These are phyloP conservation scores for Pygoscelis antarcticus DNA, from an alignment of 2,113 vertebrate genomes.

Conservation along the genomic window DNA sequence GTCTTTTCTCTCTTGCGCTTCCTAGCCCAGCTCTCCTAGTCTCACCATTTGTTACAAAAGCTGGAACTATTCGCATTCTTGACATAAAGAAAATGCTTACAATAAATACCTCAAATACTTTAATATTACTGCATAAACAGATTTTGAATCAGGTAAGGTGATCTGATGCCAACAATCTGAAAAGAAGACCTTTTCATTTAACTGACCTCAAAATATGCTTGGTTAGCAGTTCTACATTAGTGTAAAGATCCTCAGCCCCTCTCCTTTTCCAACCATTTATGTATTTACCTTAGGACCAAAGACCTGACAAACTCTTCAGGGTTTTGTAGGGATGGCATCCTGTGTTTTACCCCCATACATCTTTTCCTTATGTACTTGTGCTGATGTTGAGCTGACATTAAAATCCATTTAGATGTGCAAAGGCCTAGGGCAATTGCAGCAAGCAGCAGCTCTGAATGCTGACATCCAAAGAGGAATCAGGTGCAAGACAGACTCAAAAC, in stretches of 20 bases:
- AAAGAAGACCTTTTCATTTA: neutral
- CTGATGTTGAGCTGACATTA: neutral
- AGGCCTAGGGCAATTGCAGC: neutral
- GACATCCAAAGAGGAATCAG: neutral
- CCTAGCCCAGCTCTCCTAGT: neutral
- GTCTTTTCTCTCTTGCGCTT: neutral
- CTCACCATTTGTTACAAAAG: neutral
- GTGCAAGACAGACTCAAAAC: neutral
- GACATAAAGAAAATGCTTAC: neutral
- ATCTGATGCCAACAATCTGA: neutral
- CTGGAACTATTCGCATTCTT: neutral
- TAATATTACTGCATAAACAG: neutral
- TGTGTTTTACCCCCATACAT: neutral
- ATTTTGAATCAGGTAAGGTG: slow-evolving; percentile 19
- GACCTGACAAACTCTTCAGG: neutral
- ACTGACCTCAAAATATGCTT: slow-evolving; percentile 11
- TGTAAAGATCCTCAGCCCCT: neutral
- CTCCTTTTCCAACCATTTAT: neutral
- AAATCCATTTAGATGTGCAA: neutral
- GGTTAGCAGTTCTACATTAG: neutral
- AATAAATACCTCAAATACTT: neutral
- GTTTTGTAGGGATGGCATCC: neutral
- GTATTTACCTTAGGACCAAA: neutral
- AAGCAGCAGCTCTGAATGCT: neutral
- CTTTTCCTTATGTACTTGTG: neutral